Conservation (phyloP, 2,113 vertebrate genomes). For the Phyllostomus hastatus region DNA sequence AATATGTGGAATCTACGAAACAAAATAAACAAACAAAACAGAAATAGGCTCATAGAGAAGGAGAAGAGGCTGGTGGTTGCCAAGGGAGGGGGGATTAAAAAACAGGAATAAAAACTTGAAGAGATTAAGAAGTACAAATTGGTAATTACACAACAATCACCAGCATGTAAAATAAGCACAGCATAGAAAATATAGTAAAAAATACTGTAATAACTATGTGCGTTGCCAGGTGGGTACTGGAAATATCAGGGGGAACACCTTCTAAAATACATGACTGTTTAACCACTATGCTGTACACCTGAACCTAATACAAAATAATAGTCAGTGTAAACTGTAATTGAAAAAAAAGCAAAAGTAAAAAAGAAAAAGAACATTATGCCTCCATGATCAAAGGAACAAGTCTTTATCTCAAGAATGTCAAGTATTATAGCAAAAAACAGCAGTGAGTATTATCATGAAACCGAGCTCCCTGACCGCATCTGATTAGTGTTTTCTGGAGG, state of each 20-base stretch:
- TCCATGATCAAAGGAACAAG: accelerated
- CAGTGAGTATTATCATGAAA: neutral
- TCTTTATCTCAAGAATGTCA: neutral
- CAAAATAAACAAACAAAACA: neutral
- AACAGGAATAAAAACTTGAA: neutral
- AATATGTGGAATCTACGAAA: neutral
- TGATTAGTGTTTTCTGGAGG: neutral
- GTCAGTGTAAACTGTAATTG: neutral
- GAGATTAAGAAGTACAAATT: neutral
- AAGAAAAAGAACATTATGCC: neutral
- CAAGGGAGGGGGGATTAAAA: neutral
- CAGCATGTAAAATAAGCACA: neutral
- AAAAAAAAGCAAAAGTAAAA: neutral
- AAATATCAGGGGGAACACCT: neutral
- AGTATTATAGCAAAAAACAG: neutral
- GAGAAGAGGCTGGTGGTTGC: neutral
- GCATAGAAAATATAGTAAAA: neutral
- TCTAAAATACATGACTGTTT: neutral
- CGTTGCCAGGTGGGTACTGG: neutral
- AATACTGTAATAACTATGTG: neutral
- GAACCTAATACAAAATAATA: neutral
- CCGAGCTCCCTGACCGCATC: neutral
- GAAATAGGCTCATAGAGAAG: neutral
- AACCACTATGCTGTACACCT: neutral
- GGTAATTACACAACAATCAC: neutral